phyloP scores from a whole-genome alignment of 1,140 invertebrate genomes.

The Alviniconcha marisindica region DNA sequence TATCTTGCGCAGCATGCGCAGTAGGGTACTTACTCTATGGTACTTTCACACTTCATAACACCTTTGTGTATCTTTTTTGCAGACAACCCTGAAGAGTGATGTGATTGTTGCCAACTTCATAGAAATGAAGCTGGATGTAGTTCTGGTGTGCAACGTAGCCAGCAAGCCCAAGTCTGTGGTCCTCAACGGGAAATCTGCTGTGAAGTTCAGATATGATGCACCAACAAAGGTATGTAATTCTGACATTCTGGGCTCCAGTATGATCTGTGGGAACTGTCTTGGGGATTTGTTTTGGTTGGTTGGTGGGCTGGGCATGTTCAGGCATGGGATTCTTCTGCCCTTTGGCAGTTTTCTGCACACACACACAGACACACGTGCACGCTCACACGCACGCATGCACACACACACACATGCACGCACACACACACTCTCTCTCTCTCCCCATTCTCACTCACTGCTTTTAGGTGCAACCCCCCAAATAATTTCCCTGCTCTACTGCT shows the following conservation, averaged over 20 bases:
- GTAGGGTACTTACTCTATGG: too few species aligned
- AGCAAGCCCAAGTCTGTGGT: not conserved
- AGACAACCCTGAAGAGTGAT: not conserved
- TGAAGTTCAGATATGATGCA: not conserved
- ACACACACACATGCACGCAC: not conserved
- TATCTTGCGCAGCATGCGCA: too few species aligned
- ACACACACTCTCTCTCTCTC: too few species aligned
- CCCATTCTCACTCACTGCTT: not conserved
- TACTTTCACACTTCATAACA: too few species aligned
- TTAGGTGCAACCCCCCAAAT: too few species aligned
- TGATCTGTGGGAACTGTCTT: not conserved
- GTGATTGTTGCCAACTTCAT: not conserved
- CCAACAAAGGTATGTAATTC: not conserved
- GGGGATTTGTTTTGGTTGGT: too few species aligned
- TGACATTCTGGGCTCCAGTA: not conserved
- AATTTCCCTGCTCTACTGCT: too few species aligned
- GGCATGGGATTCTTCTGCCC: too few species aligned
- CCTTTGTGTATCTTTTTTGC: not conserved
- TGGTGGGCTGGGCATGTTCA: too few species aligned
- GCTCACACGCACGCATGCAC: too few species aligned
- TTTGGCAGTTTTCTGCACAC: too few species aligned
- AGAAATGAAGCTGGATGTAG: slow-evolving; percentile 17
- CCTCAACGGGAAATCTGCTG: slow-evolving; percentile 19
- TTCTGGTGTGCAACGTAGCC: not conserved
- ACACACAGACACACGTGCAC: not conserved